Conservation (phyloP, 2,888 invertebrate genomes). For the Halictus quadricinctus region DNA sequence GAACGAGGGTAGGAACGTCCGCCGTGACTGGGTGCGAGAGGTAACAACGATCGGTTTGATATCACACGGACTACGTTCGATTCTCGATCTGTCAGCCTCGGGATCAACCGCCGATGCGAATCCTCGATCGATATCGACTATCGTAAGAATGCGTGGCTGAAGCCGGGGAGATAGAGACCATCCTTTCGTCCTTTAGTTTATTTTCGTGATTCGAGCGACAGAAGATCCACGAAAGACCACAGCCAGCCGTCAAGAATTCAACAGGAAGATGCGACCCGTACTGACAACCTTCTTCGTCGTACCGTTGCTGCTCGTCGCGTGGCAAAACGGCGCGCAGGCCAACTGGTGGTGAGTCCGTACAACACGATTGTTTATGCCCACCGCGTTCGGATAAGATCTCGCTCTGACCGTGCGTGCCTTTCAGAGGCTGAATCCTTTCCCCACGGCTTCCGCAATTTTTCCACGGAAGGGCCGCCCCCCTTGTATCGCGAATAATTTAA, state of each 20-base stretch:
- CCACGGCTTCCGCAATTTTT: constrained; percentile 15
- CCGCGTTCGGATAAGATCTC: constrained; percentile 42
- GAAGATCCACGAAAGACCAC: constrained; percentile 30
- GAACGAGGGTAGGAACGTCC: constrained; percentile 13
- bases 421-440: constrained; percentile 4
- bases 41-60: constrained; percentile 43
- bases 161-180: constrained; percentile 25
- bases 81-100: constrained; percentile 59
- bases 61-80: constrained; percentile 48
- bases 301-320: constrained; percentile 73
- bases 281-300: constrained; percentile 61
- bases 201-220: constrained; percentile 17
- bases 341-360: constrained; percentile 81
- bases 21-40: constrained; percentile 24
- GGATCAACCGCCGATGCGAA: constrained; percentile 52
- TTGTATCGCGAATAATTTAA: constrained; percentile 43
- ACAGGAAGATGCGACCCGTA: constrained; percentile 64
- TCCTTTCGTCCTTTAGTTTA: constrained; percentile 42
- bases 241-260: constrained; percentile 29
- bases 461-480: constrained; percentile 12
- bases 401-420: background rate
- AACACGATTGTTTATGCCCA: constrained; percentile 56
- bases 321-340: constrained; percentile 77
- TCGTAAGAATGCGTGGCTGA: constrained; percentile 61
- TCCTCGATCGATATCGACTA: constrained; percentile 49